These are phyloP conservation scores for Helarctos malayanus DNA, from an alignment of 2,797 vertebrate species.

Conservation along the genomic window DNA sequence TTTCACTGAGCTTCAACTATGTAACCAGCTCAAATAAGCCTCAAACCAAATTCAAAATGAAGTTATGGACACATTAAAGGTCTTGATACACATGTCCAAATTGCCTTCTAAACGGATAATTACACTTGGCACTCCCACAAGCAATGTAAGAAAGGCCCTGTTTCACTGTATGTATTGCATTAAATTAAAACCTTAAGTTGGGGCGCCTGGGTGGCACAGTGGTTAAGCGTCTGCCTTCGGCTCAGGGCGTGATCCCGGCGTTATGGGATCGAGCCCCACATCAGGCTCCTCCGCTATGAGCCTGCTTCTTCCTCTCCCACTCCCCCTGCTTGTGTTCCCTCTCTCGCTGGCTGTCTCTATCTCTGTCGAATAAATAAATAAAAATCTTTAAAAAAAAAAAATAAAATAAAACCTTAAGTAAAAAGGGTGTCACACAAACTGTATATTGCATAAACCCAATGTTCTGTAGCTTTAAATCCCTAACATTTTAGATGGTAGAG, in stretches of 20 bases:
- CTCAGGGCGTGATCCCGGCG: no score
- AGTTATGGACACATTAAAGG: not conserved
- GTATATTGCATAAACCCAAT: not conserved
- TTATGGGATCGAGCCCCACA: no score
- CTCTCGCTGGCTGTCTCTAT: no score
- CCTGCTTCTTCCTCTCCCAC: no score
- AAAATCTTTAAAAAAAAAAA: no score
- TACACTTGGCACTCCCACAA: not conserved
- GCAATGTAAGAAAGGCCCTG: not conserved
- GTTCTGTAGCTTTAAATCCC: not conserved
- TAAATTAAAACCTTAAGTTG: conserved; percentile 52
- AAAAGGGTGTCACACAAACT: not conserved
- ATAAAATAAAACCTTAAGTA: conserved; percentile 42
- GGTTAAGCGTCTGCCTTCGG: no score
- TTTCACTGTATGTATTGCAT: not conserved
- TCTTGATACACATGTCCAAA: conserved; percentile 64
- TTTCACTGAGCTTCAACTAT: conserved; percentile 30
- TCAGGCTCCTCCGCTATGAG: no score
- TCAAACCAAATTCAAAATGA: conserved; percentile 42
- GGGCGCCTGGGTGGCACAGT: no score
- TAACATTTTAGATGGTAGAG: not conserved
- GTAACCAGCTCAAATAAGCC: conserved; percentile 23
- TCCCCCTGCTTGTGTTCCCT: no score
- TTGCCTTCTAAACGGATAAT: conserved; percentile 50
- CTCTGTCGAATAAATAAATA: no score